Percentiles rank a stretch among this genome's conserved stretches.
These are phyloP conservation scores for Sebastes minor DNA, from an alignment of 2,797 vertebrate species.

Conservation along the genomic window DNA sequence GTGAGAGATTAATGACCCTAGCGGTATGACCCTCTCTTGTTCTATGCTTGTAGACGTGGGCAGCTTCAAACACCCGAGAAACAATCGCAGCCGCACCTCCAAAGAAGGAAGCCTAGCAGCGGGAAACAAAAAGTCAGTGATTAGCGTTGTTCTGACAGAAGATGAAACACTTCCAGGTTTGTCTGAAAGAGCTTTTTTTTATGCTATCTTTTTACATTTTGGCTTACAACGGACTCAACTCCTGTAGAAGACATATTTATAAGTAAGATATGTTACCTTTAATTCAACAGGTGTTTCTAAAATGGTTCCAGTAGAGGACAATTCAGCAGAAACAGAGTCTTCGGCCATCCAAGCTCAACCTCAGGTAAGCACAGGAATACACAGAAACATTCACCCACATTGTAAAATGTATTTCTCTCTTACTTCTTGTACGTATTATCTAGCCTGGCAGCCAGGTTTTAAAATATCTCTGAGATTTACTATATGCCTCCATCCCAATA, in stretches of 20 bases:
- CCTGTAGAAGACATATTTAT: neutral
- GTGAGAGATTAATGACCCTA: neutral
- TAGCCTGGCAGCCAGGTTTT: neutral
- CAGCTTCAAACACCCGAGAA: slow-evolving; percentile 15
- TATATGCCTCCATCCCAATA: neutral
- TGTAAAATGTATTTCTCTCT: neutral
- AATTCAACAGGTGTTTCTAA: slow-evolving; percentile 66
- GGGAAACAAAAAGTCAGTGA: slow-evolving; percentile 63
- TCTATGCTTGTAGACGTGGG: slow-evolving; percentile 13
- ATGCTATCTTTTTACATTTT: neutral
- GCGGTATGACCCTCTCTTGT: neutral
- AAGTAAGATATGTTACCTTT: neutral
- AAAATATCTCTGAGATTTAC: neutral
- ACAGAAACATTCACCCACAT: neutral
- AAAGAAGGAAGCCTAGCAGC: slow-evolving; percentile 41
- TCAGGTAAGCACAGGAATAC: slow-evolving; percentile 42
- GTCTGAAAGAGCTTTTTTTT: neutral
- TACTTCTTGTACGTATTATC: too few relatives aligned
- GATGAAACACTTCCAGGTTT: slow-evolving; percentile 77
- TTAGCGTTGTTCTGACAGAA: slow-evolving; percentile 71
- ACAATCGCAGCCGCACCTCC: slow-evolving; percentile 7
- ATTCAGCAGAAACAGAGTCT: slow-evolving; percentile 37
- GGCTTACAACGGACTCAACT: neutral
- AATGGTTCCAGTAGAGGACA: slow-evolving; percentile 74
- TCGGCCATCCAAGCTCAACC: slow-evolving; percentile 5